Conservation (phyloP, 2,888 invertebrate species). For the Campoplex nolae region DNA sequence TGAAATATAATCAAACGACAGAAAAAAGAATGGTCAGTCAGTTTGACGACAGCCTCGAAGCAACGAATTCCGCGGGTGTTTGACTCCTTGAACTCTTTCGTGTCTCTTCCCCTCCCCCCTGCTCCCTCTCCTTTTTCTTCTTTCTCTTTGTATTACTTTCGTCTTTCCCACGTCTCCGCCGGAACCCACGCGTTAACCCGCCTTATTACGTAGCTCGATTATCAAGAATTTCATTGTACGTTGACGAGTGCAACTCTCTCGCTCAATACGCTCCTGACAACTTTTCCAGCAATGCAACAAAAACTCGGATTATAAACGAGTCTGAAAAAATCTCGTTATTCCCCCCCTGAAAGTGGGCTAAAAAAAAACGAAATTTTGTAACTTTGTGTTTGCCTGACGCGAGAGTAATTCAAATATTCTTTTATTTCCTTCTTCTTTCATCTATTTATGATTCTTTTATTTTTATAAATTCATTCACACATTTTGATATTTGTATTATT, state of each 20-base stretch:
- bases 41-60: conserved; percentile 60
- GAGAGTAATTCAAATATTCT: too few species aligned
- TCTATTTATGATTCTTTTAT: too few species aligned
- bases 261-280: conserved; percentile 14
- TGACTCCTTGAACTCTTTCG: conserved; percentile 68
- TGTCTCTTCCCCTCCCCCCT: conserved; percentile 8
- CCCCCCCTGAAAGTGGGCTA: neutral
- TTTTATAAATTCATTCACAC: neutral
- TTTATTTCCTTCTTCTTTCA: too few species aligned
- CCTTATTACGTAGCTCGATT: conserved; percentile 60
- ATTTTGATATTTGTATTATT: neutral
- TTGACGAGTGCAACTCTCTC: neutral
- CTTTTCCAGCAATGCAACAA: neutral
- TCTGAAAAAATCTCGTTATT: neutral
- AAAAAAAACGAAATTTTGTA: too few species aligned
- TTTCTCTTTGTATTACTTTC: conserved; percentile 26
- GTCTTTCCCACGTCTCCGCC: conserved; percentile 26
- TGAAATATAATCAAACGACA: conserved; percentile 15
- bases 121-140: neutral
- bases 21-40: conserved; percentile 45
- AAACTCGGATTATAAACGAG: neutral
- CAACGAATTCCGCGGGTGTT: conserved; percentile 68
- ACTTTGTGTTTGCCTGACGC: too few species aligned
- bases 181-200: conserved; percentile 47
- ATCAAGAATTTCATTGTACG: conserved; percentile 16